Evolutionary conservation across 2,797 vertebrate genomes (phyloP).

Genomic region (Synaphobranchus kaupii): DNA sequence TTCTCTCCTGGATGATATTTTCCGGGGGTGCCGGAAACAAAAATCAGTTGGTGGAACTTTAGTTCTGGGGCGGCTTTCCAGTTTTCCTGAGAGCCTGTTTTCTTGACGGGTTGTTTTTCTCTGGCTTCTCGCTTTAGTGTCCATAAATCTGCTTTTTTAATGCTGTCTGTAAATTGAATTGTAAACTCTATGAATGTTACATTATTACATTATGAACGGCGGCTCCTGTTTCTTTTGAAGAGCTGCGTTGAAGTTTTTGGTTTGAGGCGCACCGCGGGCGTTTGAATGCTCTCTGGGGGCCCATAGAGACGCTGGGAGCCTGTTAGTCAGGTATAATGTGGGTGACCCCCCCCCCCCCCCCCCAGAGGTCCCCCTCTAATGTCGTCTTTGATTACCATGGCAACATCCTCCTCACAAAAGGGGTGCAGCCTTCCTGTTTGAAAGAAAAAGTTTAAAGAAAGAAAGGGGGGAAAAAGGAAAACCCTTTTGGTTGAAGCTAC

Average conservation of each 20-base stretch:
- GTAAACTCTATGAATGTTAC: conserved; percentile 33
- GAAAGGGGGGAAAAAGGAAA: not conserved
- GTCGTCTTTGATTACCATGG: not conserved
- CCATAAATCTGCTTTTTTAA: not conserved
- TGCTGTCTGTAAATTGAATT: conserved; percentile 30
- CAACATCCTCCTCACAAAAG: not conserved
- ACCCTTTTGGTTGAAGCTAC: not conserved
- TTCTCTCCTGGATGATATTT: not conserved
- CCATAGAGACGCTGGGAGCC: not conserved
- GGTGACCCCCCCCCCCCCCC: not conserved
- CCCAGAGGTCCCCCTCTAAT: not conserved
- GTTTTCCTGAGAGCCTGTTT: not conserved
- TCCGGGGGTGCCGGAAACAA: not conserved
- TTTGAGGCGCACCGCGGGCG: not conserved
- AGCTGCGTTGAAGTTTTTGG: not conserved
- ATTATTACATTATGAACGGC: not conserved
- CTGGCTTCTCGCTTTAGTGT: not conserved
- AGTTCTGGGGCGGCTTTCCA: not conserved
- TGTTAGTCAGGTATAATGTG: not conserved
- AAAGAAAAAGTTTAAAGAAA: conserved; percentile 9
- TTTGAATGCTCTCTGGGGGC: not conserved
- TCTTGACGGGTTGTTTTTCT: conserved; percentile 1
- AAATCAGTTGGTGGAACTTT: not conserved
- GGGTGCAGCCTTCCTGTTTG: not conserved
- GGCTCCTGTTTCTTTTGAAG: conserved; percentile 15